Base-by-base conservation (phyloP, 35 echinoderm and acorn worm species). In the Amphiura filiformis region DNA sequence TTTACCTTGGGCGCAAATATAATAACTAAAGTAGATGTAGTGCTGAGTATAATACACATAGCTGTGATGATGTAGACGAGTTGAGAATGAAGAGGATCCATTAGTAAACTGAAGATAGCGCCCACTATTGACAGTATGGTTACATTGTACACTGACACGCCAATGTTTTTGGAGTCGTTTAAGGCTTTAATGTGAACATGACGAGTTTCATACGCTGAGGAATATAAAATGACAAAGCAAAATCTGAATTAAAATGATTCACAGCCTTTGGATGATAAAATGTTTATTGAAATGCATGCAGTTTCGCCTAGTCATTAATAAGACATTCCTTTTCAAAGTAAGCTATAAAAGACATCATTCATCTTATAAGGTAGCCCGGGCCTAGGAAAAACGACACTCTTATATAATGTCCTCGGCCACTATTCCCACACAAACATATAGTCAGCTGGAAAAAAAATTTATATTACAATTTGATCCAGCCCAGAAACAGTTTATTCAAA, bases 111-210 rank as follows among this genome's bases (percentile, higher is more conserved):
- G 38, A 83, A 90, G 18, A 90, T 37, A 32, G 88, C 90, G 32
- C 84, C 90, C 52, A 87, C 47, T 23, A 47, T n/a, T 31, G 84
- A 87, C 78, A 92, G 34, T n/a, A 92, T 87, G 34, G 79, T 79
- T 18, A 92, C 90, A 78, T 92, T 92, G 57, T 92, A 92, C 0
- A 92, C 90, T 7, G 84, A 87, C 56, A 87, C 87, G 35, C 84
- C 90, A 20, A 87, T 87, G 36, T 87, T 81, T 64, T 87, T 92
- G n/a, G 76, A 49, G 90, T 92, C 90, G 78, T 92, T 87, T 38
- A 92, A 41, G 1, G 90, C 90, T 26, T 40, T 76, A 36, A 92
- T 92, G 11, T 49, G 87, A 4, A 92, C 90, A n/a, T 79, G 65
- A n/a, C 90, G 35, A 4, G 84, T 92, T 80, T 92, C 90, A 64